These are phyloP conservation scores for Leptinotarsa tumamoca DNA, from an alignment of 2,888 invertebrate genomes.

Conservation along the genomic window DNA sequence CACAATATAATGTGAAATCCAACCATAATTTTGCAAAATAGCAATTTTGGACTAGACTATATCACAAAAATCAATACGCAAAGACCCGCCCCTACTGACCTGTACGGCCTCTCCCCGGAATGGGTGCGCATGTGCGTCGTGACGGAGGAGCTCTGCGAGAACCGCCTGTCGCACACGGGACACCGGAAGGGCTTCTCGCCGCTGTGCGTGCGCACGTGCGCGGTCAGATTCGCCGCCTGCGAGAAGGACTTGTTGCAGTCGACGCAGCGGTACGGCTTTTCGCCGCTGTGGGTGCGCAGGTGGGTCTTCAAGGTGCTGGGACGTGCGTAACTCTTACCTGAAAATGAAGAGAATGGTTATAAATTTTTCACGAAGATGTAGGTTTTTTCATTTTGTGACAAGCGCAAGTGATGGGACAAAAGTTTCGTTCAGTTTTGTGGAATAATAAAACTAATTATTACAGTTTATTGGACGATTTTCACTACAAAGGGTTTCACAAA, in stretches of 20 bases:
- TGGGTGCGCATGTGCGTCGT: conserved; percentile 99
- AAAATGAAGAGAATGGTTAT: conserved; percentile 28
- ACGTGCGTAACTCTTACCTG: conserved; percentile 90
- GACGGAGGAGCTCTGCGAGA: conserved; percentile 95
- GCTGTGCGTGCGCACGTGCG: conserved; percentile 94
- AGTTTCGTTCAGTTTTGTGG: too few species aligned
- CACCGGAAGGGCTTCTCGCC: conserved; percentile 98
- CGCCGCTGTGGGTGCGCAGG: conserved; percentile 95
- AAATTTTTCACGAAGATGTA: too few species aligned
- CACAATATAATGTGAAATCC: too few species aligned
- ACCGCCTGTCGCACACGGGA: conserved; percentile 95
- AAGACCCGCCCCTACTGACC: conserved; percentile 47
- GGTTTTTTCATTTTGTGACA: too few species aligned
- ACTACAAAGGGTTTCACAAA: too few species aligned
- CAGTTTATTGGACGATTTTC: too few species aligned
- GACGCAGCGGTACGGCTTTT: conserved; percentile 90
- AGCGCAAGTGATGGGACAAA: too few species aligned
- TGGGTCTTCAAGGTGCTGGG: conserved; percentile 98
- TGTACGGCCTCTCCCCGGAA: conserved; percentile 97
- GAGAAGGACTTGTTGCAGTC: conserved; percentile 97
- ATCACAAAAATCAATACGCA: background rate
- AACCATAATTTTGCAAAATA: too few species aligned
- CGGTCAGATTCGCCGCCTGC: conserved; percentile 98
- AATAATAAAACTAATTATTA: too few species aligned
- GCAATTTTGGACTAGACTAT: too few species aligned